A percentile compares a stretch with the other conserved stretches of the same genome.
These are phyloP conservation scores for Prolemur simus DNA, from an alignment of 2,113 vertebrate genomes.

Conservation along the genomic window DNA sequence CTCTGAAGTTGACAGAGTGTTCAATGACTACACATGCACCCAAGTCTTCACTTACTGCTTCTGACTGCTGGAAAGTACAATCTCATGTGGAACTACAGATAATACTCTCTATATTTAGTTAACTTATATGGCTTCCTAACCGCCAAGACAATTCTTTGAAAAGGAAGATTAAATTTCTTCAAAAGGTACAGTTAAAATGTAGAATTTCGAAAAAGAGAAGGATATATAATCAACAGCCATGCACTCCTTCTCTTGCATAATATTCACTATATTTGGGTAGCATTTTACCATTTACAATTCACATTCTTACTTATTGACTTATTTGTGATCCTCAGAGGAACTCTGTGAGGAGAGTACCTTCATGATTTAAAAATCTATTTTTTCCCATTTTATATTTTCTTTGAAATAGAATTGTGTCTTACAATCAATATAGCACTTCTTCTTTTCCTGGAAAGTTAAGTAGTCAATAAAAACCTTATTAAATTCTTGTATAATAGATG, in stretches of 20 bases:
- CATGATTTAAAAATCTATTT: not conserved
- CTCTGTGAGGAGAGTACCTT: not conserved
- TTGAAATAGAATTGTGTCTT: not conserved
- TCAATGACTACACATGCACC: not conserved
- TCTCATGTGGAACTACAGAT: not conserved
- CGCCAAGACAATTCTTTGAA: not conserved
- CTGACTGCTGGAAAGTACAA: not conserved
- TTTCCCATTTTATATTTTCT: slow-evolving; percentile 21
- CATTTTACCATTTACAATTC: not conserved
- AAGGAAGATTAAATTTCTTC: not conserved
- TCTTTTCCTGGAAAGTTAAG: slow-evolving; percentile 6
- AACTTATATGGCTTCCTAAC: not conserved
- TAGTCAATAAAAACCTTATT: not conserved
- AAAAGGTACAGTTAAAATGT: slow-evolving; percentile 28
- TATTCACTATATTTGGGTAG: not conserved
- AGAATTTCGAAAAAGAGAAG: not conserved
- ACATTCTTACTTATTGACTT: not conserved
- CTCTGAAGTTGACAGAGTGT: not conserved
- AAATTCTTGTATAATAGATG: not conserved
- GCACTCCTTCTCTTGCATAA: not conserved
- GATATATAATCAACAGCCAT: not conserved
- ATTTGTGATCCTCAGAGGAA: not conserved
- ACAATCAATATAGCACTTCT: not conserved
- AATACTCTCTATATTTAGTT: not conserved
- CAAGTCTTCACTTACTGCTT: not conserved